Evolutionary conservation across 2,888 invertebrate genomes (phyloP).

Genomic region (Conomelus anceps): DNA sequence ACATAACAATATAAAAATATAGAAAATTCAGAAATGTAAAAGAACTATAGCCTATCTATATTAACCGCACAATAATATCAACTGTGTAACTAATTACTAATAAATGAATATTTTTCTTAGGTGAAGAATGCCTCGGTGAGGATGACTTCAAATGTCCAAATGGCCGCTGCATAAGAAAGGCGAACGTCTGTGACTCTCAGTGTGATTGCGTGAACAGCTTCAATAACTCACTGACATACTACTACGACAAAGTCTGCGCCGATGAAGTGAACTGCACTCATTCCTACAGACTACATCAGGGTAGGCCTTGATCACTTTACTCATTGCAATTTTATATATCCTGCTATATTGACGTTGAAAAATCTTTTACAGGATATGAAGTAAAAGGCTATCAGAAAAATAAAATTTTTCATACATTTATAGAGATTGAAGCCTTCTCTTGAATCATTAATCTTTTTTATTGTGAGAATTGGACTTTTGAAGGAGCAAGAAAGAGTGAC

Average conservation of each 20-base stretch:
- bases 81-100: no score
- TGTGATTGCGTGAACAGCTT: conserved; percentile 42
- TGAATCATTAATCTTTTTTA: no score
- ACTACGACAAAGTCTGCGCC: conserved; percentile 38
- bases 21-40: no score
- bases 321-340: background rate
- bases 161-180: conserved; percentile 42
- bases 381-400: no score
- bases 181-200: conserved; percentile 44
- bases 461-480: no score
- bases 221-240: background rate
- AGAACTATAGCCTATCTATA: no score
- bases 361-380: no score
- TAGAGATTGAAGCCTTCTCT: no score
- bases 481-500: no score
- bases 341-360: background rate
- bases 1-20: no score
- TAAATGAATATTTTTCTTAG: conserved; percentile 29
- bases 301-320: conserved; percentile 27
- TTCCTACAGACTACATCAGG: conserved; percentile 33
- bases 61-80: no score
- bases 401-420: no score
- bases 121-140: conserved; percentile 35
- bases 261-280: conserved; percentile 42
- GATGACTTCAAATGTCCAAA: conserved; percentile 42